Evolutionary conservation across 1,140 invertebrate species (phyloP).

Genomic region (Chlorops oryzae): DNA sequence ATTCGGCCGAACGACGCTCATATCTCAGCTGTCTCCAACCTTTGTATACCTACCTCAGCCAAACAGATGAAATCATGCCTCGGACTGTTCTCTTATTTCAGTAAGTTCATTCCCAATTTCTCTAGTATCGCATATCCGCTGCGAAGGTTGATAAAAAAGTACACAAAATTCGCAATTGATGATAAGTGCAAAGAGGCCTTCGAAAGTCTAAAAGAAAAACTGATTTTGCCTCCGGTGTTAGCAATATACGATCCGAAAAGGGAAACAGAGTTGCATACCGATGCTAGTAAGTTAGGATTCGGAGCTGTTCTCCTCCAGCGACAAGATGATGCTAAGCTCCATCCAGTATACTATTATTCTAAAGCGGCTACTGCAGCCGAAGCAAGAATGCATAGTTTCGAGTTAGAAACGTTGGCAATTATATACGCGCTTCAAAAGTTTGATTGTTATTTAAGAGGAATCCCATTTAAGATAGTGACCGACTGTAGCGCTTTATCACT

Average conservation of each 20-base stretch:
- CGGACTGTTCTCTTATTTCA: conserved; percentile 2
- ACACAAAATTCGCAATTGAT: too few species aligned
- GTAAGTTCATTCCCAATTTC: too few species aligned
- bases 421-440: conserved; percentile 50
- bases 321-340: too few species aligned
- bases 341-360: conserved; percentile 38
- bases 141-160: background rate
- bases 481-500: conserved; percentile 40
- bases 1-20: conserved; percentile 6
- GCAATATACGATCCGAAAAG: conserved; percentile 13
- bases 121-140: background rate
- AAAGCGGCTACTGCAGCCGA: conserved; percentile 44
- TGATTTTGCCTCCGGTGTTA: conserved; percentile 15
- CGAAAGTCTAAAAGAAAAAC: too few species aligned
- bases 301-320: conserved; percentile 38
- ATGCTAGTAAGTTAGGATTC: conserved; percentile 28
- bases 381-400: conserved; percentile 46
- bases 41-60: background rate
- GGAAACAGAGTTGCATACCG: conserved; percentile 19
- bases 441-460: conserved; percentile 48
- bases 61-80: background rate
- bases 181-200: too few species aligned
- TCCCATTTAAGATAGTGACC: conserved; percentile 48
- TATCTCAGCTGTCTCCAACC: background rate
- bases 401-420: conserved; percentile 51